phyloP scores from a whole-genome alignment of 2,113 vertebrate species.

The Scartelaos histophorus region DNA sequence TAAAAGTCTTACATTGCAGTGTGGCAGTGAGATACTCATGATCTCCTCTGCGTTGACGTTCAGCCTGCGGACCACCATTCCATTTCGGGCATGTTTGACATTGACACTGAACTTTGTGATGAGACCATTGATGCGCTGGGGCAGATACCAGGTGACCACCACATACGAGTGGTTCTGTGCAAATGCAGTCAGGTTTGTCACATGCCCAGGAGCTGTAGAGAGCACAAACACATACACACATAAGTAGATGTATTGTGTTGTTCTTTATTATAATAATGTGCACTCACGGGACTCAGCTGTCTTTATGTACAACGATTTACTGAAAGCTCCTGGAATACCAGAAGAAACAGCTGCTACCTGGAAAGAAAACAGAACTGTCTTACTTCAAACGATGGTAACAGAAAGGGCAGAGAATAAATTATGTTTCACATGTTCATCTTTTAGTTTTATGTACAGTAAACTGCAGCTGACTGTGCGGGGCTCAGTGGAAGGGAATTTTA shows the following conservation, averaged over 20 bases:
- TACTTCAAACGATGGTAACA: slow-evolving; percentile 10
- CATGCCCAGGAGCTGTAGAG: slow-evolving; percentile 89
- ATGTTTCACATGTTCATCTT: background rate
- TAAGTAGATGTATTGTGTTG: slow-evolving; percentile 4
- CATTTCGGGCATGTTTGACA: slow-evolving; percentile 89
- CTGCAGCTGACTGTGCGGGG: background rate
- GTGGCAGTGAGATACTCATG: slow-evolving; percentile 86
- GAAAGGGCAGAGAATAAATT: background rate
- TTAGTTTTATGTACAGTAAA: background rate
- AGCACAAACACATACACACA: slow-evolving; percentile 39
- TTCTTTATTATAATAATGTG: background rate
- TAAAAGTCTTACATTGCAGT: slow-evolving; percentile 84
- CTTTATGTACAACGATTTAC: slow-evolving; percentile 89
- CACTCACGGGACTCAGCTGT: slow-evolving; percentile 93
- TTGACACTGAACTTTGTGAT: slow-evolving; percentile 95
- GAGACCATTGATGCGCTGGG: slow-evolving; percentile 91
- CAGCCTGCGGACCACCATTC: slow-evolving; percentile 83
- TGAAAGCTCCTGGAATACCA: slow-evolving; percentile 84
- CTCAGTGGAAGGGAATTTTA: background rate
- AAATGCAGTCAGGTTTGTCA: slow-evolving; percentile 90
- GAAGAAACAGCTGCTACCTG: slow-evolving; percentile 91
- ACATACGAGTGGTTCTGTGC: slow-evolving; percentile 88
- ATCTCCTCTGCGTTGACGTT: slow-evolving; percentile 90
- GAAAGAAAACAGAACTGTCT: slow-evolving; percentile 13
- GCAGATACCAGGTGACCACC: slow-evolving; percentile 92